Evolutionary conservation across 2,797 vertebrate genomes (phyloP).

Genomic region (Ambastaia sidthimunki): DNA sequence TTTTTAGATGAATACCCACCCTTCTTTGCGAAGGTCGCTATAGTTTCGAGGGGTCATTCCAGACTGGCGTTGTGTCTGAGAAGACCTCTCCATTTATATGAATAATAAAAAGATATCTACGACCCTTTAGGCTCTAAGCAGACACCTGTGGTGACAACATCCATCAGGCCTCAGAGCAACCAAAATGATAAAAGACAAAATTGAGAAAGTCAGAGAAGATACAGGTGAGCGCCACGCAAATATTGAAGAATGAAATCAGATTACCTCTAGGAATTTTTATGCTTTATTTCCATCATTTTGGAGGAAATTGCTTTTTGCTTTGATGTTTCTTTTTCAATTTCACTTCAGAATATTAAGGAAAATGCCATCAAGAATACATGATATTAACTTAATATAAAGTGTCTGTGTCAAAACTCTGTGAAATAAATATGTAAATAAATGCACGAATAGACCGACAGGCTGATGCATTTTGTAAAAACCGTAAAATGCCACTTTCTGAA

Average conservation of each 20-base stretch:
- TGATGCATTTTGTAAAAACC: conserved; percentile 2
- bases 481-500: neutral
- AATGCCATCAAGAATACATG: neutral
- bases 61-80: conserved; percentile 25
- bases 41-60: conserved; percentile 38
- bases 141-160: conserved; percentile 21
- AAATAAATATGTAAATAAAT: conserved; percentile 21
- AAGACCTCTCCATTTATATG: conserved; percentile 27
- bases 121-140: neutral
- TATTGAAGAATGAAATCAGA: conserved; percentile 8
- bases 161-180: conserved; percentile 16
- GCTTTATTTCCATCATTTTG: conserved; percentile 27
- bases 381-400: neutral
- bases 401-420: neutral
- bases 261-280: neutral
- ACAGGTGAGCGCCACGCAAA: neutral
- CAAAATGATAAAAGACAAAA: conserved; percentile 24
- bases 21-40: conserved; percentile 34
- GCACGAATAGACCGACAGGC: neutral
- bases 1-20: conserved; percentile 13
- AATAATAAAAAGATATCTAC: conserved; percentile 43
- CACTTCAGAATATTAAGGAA: neutral
- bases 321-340: conserved; percentile 32
- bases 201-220: neutral
- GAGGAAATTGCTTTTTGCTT: conserved; percentile 23